Base-by-base conservation (phyloP, 2,113 vertebrate species). In the Trichomycterus rosablanca region DNA sequence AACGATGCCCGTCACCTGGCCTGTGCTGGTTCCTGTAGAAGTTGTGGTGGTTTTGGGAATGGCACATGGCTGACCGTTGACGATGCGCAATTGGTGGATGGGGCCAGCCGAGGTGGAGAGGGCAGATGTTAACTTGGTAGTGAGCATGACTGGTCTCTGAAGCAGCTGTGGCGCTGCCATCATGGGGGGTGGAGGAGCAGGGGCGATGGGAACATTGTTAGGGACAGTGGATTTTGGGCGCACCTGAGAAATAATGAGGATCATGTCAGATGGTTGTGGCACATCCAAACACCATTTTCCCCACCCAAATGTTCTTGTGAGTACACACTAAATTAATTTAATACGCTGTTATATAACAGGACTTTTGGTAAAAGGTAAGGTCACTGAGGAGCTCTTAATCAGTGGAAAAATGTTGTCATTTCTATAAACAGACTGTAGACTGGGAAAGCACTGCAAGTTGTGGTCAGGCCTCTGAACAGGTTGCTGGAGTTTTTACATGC, bases 111-210 rank as follows among this genome's bases (percentile, higher is more conserved):
- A 90, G 52, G 93, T 74, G 88, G 84, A 74, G 89, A 90, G 5
- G 87, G 64, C 83, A 56, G 93, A 83, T 2, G 91, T 89, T 80
- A 97, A 85, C 78, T 97, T 97, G 39, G 93, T 91, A 59, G 95
- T 89, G 79, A 97, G 68, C 94, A 97, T 95, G 79, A 97, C 91
- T 3, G 95, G 93, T 54, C 92, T 84, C 87, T 97, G 95, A 69
- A 97, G 90, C 74, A 97, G 86, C 63, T 95, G 93, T 71, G 94
- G 93, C 70, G 95, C 93, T 23, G 94, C 93, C 86, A 98, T 92
- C 94, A 97, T 97, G 43, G 95, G 93, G 7, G 95, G 94, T 68
- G 94, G 94, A 40, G 94, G 95, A 20, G 95, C 94, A 44, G 95
- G 95, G 63, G 95, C 94, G 40, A 98, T 98, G 76, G 95, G 93